Percentiles rank a stretch among this genome's conserved stretches.
Conservation (phyloP, 2,113 vertebrate species). For the Pholis gunnellus region DNA sequence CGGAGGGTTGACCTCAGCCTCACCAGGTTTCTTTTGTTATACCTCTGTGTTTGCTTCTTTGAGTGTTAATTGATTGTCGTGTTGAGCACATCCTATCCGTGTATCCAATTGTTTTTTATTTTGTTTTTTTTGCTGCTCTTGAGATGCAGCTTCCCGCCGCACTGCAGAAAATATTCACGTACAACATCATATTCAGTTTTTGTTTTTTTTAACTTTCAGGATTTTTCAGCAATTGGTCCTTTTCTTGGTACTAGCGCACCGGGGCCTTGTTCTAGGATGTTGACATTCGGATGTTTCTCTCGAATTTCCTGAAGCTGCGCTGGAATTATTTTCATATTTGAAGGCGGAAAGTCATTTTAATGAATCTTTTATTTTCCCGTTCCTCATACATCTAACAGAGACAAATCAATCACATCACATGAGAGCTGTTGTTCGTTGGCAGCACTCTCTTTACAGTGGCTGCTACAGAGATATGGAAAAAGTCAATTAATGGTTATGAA, state of each 20-base stretch:
- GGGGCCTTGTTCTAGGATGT: not conserved
- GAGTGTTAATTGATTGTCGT: constrained; percentile 65
- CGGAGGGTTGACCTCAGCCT: constrained; percentile 35
- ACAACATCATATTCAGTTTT: not conserved
- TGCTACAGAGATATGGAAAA: not conserved
- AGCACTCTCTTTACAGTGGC: not conserved
- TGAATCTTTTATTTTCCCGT: not conserved
- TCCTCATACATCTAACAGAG: constrained; percentile 3
- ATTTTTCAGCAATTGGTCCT: not conserved
- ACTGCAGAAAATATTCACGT: constrained; percentile 17
- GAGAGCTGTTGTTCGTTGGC: not conserved
- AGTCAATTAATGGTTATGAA: not conserved
- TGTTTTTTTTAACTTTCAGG: too few species aligned
- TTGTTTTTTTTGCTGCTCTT: constrained; percentile 6
- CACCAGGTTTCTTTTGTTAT: constrained; percentile 22
- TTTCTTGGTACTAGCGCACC: constrained; percentile 5
- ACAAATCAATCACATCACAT: constrained; percentile 7
- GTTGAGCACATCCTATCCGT: constrained; percentile 51
- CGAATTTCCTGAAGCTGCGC: not conserved
- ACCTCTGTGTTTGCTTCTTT: constrained; percentile 60
- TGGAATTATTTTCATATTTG: constrained; percentile 15
- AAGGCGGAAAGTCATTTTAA: constrained; percentile 22
- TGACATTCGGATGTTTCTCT: constrained; percentile 3
- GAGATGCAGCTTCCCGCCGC: constrained; percentile 4
- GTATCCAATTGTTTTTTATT: constrained; percentile 7